Evolutionary conservation across 2,113 vertebrate genomes (phyloP).

Genomic region (Anhinga anhinga): DNA sequence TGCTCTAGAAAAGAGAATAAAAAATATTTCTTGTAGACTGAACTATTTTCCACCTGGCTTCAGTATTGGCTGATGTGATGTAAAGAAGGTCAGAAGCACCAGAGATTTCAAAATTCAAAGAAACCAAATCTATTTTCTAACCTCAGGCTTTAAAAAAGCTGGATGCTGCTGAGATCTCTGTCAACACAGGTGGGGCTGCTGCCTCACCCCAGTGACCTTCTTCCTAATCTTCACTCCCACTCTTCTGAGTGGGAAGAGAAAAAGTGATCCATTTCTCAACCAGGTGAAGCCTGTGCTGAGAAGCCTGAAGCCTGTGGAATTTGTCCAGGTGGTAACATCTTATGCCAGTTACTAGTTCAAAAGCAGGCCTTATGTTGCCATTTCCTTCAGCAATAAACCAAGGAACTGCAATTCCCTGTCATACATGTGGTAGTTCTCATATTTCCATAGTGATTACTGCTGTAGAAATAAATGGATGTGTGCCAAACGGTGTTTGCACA

Average conservation of each 20-base stretch:
- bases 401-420: neutral
- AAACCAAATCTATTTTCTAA: neutral
- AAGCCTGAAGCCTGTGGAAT: neutral
- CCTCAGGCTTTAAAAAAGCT: neutral
- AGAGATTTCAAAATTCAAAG: neutral
- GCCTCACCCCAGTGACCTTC: neutral
- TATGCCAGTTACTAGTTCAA: neutral
- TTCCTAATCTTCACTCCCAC: neutral
- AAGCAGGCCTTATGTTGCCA: neutral
- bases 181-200: neutral
- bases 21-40: neutral
- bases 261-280: neutral
- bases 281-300: neutral
- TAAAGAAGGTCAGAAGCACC: neutral
- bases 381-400: neutral
- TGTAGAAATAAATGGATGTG: neutral
- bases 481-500: neutral
- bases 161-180: neutral
- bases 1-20: neutral
- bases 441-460: neutral
- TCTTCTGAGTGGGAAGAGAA: neutral
- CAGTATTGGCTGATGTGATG: neutral
- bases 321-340: neutral
- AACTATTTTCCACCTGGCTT: neutral
- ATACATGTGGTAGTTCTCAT: neutral